Evolutionary conservation across 1,140 invertebrate species (phyloP).

Genomic region (Doryteuthis pealeii): DNA sequence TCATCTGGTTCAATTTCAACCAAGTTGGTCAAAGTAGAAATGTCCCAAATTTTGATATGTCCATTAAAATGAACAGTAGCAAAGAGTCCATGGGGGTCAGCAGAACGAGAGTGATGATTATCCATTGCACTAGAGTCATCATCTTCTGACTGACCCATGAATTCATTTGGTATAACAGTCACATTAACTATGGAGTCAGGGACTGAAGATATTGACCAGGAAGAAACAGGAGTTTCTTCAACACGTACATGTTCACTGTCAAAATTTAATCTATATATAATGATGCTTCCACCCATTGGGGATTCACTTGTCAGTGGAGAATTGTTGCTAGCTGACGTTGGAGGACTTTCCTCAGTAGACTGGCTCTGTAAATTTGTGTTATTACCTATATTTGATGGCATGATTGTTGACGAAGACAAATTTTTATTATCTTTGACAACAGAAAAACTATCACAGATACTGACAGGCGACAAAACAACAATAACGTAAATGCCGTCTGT

Average conservation of each 20-base stretch:
- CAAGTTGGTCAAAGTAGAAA: constrained; percentile 48
- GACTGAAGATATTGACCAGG: neutral
- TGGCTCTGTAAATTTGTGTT: neutral
- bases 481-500: constrained; percentile 49
- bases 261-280: constrained; percentile 55
- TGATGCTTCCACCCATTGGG: constrained; percentile 45
- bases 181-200: constrained; percentile 36
- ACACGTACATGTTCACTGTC: constrained; percentile 43
- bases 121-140: constrained; percentile 26
- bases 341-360: neutral
- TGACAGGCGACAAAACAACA: constrained; percentile 41
- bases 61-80: constrained; percentile 51
- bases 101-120: constrained; percentile 19
- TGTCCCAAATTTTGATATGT: constrained; percentile 38
- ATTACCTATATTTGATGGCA: neutral
- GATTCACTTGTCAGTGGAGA: neutral
- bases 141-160: constrained; percentile 40
- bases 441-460: constrained; percentile 12
- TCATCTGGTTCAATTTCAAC: constrained; percentile 41
- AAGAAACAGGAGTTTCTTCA: constrained; percentile 46
- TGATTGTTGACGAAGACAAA: neutral
- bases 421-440: constrained; percentile 1
- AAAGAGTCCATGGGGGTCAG: constrained; percentile 43
- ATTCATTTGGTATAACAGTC: constrained; percentile 46
- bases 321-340: neutral